phyloP scores from a whole-genome alignment of 2,888 invertebrate genomes.

The Luffia ferchaultella region DNA sequence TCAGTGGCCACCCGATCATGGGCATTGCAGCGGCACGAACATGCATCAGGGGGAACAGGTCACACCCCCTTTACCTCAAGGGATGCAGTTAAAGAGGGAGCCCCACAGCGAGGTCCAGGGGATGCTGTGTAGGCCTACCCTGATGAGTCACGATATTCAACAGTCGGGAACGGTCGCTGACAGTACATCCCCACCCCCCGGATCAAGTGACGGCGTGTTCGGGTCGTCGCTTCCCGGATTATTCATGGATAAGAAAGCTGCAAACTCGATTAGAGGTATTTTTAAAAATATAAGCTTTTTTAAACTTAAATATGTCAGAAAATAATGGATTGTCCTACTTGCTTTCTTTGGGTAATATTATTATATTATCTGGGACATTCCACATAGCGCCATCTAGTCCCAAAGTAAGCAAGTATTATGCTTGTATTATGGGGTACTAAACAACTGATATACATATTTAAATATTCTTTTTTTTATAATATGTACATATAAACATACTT shows the following conservation, averaged over 20 bases:
- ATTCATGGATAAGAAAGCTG: conserved; percentile 68
- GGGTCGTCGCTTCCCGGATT: conserved; percentile 50
- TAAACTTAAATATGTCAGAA: too few species aligned
- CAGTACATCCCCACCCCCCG: conserved; percentile 68
- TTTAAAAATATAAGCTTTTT: too few species aligned
- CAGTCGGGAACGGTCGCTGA: conserved; percentile 59
- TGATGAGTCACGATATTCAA: conserved; percentile 38
- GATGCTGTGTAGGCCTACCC: conserved; percentile 35
- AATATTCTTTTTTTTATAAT: too few species aligned
- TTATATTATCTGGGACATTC: too few species aligned
- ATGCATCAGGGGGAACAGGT: conserved; percentile 31
- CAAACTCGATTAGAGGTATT: conserved; percentile 74
- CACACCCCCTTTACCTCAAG: conserved; percentile 28
- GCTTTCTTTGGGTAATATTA: too few species aligned
- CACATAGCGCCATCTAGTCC: too few species aligned
- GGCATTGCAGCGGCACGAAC: conserved; percentile 52
- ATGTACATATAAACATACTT: too few species aligned
- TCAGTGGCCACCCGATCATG: conserved; percentile 61
- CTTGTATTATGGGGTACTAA: too few species aligned
- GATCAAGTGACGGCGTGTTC: conserved; percentile 47
- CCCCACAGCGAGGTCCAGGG: conserved; percentile 40
- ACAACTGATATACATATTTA: too few species aligned
- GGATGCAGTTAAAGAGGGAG: conserved; percentile 47
- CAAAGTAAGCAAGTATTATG: too few species aligned
- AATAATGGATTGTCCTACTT: too few species aligned